These are phyloP conservation scores for Lasioglossum oenotherae DNA, from an alignment of 2,888 invertebrate species.

Conservation along the genomic window DNA sequence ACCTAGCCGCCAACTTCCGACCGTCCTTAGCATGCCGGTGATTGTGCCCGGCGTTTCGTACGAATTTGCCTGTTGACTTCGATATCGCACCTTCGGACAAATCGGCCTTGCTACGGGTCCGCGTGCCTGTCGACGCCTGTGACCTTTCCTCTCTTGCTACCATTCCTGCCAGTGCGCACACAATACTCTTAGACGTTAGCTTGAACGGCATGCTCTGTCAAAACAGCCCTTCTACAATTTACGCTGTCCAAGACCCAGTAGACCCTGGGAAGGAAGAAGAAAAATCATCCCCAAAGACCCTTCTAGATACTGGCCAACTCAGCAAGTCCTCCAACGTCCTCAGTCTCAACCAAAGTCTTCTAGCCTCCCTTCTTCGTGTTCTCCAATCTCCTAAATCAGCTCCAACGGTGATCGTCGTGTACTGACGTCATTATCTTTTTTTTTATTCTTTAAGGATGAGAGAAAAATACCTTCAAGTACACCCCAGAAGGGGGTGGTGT, in stretches of 20 bases:
- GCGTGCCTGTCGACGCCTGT: neutral
- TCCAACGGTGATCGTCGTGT: neutral
- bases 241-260: too few relatives aligned
- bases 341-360: neutral
- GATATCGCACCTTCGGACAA: conserved; percentile 51
- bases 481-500: too few relatives aligned
- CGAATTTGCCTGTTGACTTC: conserved; percentile 70
- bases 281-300: neutral
- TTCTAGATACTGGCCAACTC: neutral
- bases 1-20: conserved; percentile 62
- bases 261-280: neutral
- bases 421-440: neutral
- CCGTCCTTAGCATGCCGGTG: conserved; percentile 58
- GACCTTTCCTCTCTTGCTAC: neutral
- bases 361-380: neutral
- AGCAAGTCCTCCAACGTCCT: neutral
- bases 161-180: neutral
- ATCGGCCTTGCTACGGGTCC: conserved; percentile 13
- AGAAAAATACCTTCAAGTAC: too few relatives aligned
- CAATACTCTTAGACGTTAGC: neutral
- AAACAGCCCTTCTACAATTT: neutral
- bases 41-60: conserved; percentile 64
- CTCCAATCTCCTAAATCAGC: neutral
- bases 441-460: too few relatives aligned
- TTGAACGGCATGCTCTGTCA: neutral